A percentile compares a stretch with the other conserved stretches of the same genome.
These are phyloP conservation scores for Oscheius sp. DNA, from an alignment of 2,888 invertebrate genomes.

Conservation along the genomic window DNA sequence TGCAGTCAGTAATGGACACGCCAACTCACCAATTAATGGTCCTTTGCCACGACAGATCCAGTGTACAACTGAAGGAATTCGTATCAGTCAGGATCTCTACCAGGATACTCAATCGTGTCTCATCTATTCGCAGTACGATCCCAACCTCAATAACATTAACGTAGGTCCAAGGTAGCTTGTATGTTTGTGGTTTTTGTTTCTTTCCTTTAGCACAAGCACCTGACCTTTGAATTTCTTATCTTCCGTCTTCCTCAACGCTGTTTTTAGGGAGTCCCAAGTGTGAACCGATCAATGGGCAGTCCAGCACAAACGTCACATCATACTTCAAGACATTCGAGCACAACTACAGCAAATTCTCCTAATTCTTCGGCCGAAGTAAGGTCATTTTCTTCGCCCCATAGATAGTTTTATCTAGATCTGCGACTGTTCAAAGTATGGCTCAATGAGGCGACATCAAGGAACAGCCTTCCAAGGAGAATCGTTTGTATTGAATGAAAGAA, in stretches of 20 bases:
- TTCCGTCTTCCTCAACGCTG: not conserved
- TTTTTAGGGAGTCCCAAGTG: constrained; percentile 21
- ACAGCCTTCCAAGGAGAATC: constrained; percentile 67
- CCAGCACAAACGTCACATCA: not conserved
- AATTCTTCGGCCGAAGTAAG: constrained; percentile 14
- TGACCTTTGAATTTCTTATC: constrained; percentile 5
- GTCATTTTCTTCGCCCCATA: not conserved
- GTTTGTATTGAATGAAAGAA: constrained; percentile 66
- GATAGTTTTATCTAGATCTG: constrained; percentile 46
- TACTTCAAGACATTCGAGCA: constrained; percentile 11
- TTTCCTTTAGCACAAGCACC: constrained; percentile 15
- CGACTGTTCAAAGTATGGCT: constrained; percentile 55
- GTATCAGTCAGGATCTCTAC: not conserved
- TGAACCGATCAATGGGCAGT: constrained; percentile 20
- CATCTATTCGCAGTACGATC: constrained; percentile 53
- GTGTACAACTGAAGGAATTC: not conserved
- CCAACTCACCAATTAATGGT: constrained; percentile 34
- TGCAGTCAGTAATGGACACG: constrained; percentile 30
- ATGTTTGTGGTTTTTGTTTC: not conserved
- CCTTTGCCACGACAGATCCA: constrained; percentile 31
- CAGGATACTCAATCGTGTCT: constrained; percentile 41
- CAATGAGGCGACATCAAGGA: constrained; percentile 41
- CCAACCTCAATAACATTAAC: constrained; percentile 44
- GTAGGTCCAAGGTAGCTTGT: constrained; percentile 33
- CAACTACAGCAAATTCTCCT: constrained; percentile 21